Evolutionary conservation across 2,113 vertebrate genomes (phyloP).

Genomic region (Potamarius usumacintae): DNA sequence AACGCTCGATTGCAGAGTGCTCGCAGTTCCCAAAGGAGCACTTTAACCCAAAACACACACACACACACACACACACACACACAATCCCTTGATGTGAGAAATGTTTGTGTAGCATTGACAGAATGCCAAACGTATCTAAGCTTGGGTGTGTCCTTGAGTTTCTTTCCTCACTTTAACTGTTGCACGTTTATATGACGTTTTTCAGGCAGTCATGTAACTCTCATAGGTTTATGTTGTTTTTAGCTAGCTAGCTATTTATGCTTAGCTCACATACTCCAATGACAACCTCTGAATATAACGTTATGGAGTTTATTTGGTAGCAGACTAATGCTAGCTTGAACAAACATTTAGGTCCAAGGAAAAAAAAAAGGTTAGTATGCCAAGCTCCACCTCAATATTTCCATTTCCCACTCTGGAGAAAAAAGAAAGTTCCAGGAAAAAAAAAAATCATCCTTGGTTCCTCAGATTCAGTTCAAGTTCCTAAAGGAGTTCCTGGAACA

Average conservation of each 20-base stretch:
- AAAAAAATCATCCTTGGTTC: neutral
- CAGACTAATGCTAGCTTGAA: neutral
- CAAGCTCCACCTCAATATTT: neutral
- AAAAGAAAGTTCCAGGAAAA: neutral
- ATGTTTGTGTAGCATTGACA: neutral
- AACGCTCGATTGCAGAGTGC: constrained; percentile 16
- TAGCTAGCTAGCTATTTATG: neutral
- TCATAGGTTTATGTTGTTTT: neutral
- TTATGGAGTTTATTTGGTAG: neutral
- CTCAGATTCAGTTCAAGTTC: neutral
- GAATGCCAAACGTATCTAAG: neutral
- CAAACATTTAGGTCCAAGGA: neutral
- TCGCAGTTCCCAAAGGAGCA: constrained; percentile 15
- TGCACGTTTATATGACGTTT: neutral
- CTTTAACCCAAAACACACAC: constrained; percentile 19
- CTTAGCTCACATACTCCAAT: neutral
- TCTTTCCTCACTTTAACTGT: neutral
- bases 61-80: constrained; percentile 17
- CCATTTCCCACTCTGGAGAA: neutral
- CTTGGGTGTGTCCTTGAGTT: neutral
- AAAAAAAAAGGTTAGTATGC: neutral
- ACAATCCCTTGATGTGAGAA: neutral
- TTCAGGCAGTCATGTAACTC: no score
- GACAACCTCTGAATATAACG: neutral
- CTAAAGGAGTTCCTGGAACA: neutral